These are phyloP conservation scores for Panzeria rudis DNA, from an alignment of 2,888 invertebrate genomes.

Conservation along the genomic window DNA sequence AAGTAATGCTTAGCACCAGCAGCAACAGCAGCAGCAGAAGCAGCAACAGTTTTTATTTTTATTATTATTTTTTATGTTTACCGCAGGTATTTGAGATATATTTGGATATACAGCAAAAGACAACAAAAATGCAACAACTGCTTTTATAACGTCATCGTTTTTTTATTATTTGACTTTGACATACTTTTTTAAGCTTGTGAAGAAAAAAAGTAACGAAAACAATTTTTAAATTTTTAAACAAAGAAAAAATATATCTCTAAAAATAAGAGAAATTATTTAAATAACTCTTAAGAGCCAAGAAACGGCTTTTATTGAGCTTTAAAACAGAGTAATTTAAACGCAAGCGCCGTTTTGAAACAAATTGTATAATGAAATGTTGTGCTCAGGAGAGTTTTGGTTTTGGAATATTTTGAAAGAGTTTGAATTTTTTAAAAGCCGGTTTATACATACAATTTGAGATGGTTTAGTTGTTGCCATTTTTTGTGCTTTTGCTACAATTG, in stretches of 20 bases:
- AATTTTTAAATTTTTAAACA: not conserved
- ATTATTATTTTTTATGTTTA: not conserved
- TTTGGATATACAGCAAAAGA: slow-evolving; percentile 42
- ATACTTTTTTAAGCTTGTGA: slow-evolving; percentile 77
- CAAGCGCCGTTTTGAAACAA: slow-evolving; percentile 29
- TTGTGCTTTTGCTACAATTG: slow-evolving; percentile 37
- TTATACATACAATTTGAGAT: slow-evolving; percentile 13
- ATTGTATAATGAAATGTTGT: slow-evolving; percentile 29
- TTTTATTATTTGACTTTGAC: slow-evolving; percentile 80
- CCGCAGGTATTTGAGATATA: slow-evolving; percentile 15
- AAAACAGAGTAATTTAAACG: slow-evolving; percentile 23
- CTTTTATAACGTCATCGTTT: slow-evolving; percentile 62
- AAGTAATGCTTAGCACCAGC: slow-evolving; percentile 26
- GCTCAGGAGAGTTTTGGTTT: not conserved
- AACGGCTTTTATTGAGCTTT: not conserved
- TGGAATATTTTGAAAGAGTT: not conserved
- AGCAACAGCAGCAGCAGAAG: slow-evolving; percentile 28
- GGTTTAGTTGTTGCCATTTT: not conserved
- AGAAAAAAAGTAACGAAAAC: slow-evolving; percentile 26
- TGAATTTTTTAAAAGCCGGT: slow-evolving; percentile 50
- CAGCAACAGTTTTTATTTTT: slow-evolving; percentile 50
- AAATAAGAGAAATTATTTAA: not conserved
- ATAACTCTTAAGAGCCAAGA: not conserved
- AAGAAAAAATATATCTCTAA: not conserved
- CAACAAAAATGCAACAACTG: slow-evolving; percentile 52